Evolutionary conservation across 2,888 invertebrate genomes (phyloP).

Genomic region (Thysanoteuthis rhombus): DNA sequence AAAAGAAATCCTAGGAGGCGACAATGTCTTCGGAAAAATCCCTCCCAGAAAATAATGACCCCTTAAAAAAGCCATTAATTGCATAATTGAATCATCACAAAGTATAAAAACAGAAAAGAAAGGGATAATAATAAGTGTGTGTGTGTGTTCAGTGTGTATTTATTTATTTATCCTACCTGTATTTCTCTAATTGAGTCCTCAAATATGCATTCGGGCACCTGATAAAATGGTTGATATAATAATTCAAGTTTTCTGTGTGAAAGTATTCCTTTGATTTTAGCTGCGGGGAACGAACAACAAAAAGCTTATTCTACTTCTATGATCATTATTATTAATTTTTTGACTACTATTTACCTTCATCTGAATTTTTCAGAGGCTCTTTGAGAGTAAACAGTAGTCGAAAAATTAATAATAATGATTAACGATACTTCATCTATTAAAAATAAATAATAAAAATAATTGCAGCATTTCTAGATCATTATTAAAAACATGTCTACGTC

Average conservation of each 20-base stretch:
- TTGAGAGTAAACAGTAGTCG: no score
- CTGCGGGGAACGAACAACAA: background rate
- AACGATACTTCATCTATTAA: no score
- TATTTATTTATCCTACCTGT: background rate
- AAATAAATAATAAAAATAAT: no score
- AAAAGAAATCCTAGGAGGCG: background rate
- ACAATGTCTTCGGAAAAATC: background rate
- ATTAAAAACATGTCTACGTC: background rate
- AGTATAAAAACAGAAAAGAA: background rate
- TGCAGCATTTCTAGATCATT: no score
- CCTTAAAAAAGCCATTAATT: background rate
- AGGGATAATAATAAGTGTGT: background rate
- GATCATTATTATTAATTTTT: no score
- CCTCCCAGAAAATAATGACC: background rate
- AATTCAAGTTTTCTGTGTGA: background rate
- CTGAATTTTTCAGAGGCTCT: no score
- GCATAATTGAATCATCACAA: background rate
- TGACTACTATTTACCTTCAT: no score
- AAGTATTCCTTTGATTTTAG: background rate
- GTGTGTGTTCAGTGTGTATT: background rate
- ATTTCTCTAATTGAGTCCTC: no score
- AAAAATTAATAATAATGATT: no score
- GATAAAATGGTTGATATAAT: slow-evolving; percentile 12
- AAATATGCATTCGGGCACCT: background rate
- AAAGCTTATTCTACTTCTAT: no score